phyloP scores from a whole-genome alignment of 23 tunicate genomes.

The Ciona savignyi region DNA sequence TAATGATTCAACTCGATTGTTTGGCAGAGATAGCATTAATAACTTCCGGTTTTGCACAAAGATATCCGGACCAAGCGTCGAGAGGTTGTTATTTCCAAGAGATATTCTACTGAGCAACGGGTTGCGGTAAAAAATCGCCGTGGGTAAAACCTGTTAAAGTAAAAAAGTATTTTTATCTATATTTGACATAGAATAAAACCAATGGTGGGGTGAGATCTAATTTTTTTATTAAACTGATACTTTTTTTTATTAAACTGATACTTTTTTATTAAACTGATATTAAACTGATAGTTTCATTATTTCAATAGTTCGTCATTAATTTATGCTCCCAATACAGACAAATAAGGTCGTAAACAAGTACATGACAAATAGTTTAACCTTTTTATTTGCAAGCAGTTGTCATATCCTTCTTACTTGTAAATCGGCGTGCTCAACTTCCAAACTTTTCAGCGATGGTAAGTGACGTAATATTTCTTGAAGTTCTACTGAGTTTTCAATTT shows the following conservation, averaged over 20 bases:
- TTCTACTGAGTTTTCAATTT: constrained; percentile 10
- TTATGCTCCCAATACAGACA: no score
- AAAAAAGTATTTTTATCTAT: no score
- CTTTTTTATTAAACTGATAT: no score
- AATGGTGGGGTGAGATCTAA: no score
- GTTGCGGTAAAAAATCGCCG: neutral
- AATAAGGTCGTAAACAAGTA: no score
- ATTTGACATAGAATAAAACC: no score
- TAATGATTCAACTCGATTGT: constrained; percentile 18
- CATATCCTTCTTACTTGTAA: constrained; percentile 30
- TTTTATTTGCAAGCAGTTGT: no score
- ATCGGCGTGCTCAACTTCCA: constrained; percentile 25
- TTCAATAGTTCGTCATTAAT: no score
- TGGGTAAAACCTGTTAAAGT: neutral
- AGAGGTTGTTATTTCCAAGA: constrained; percentile 22
- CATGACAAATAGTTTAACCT: no score
- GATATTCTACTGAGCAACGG: constrained; percentile 14
- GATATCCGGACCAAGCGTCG: constrained; percentile 10
- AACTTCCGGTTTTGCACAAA: constrained; percentile 25
- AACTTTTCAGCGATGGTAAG: constrained; percentile 2
- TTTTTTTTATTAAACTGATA: no score
- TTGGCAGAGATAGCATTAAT: constrained; percentile 12
- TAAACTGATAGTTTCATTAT: no score
- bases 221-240: no score
- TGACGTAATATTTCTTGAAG: constrained; percentile 21